Evolutionary conservation across 1,140 invertebrate species (phyloP), one percentile per base, ranked within the genome.

Genomic region (Diachasma alloeum): DNA sequence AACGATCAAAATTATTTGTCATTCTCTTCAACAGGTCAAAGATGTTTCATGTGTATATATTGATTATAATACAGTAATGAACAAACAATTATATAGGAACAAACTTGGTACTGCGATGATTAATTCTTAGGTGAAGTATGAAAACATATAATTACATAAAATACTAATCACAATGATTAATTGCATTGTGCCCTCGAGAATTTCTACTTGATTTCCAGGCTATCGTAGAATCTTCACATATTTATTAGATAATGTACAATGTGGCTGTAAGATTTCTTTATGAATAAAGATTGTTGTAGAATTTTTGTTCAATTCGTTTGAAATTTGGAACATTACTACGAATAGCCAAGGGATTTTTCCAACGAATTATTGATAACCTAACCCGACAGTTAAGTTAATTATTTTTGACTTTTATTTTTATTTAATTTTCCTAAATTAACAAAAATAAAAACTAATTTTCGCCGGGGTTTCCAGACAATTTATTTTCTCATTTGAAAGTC

Each of bases 221-320:
- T 83, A 86, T 81, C 82, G 83, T 85, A 83, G 83, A 83, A 83
- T 85, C 83, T 84, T 87, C 79, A 86, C 82, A 82, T 80, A 82
- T 53, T 17, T 53, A 53, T 86, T 84, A 85, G 82, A 82, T 88
- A 87, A 87, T 88, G 86, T 88, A 87, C 82, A 88, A 53, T 87
- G 85, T 88, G 84, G 82, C 85, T 89, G 87, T 87, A 88, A 86
- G 81, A 83, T 83, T 85, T 85, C 83, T 85, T 87, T 85, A 85
- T 84, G 82, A 89, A 89, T 88, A 89, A 89, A 89, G 83, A 87
- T 89, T 88, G 87, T 89, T 89, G 87, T 89, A 89, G 87, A 88
- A 88, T 84, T 77, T 70, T 36, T 13, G 70, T 26, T 31, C 31
- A 31, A 31, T 31, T 31, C 31, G 31, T 31, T 31, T 6, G 31